Percentiles rank a stretch among this genome's conserved stretches.
phyloP scores from a whole-genome alignment of 1,140 invertebrate species.

The Hycleus phaleratus region DNA sequence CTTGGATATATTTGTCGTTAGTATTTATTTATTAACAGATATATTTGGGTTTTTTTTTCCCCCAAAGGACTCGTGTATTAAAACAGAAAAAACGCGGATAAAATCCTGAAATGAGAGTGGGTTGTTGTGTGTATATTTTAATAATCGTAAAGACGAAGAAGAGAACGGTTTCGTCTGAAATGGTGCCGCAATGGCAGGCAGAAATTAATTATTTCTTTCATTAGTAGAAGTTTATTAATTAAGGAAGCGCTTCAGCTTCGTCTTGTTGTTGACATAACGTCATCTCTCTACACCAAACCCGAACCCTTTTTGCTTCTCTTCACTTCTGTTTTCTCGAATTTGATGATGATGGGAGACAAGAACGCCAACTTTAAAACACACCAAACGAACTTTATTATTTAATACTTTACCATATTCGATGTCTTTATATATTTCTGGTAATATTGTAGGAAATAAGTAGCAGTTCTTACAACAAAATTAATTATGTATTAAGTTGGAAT shows the following conservation, averaged over 20 bases:
- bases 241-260: conserved; percentile 39
- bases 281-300: conserved; percentile 24
- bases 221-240: conserved; percentile 42
- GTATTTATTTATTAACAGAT: no score
- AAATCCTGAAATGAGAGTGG: no score
- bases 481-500: conserved; percentile 35
- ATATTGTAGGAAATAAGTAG: conserved; percentile 19
- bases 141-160: not conserved
- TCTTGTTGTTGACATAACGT: conserved; percentile 39
- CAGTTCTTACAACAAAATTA: conserved; percentile 36
- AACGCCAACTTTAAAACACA: conserved; percentile 35
- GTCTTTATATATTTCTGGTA: no score
- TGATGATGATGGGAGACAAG: conserved; percentile 31
- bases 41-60: conserved; percentile 6
- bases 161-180: conserved; percentile 23
- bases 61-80: no score
- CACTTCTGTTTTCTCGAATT: not conserved
- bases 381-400: no score
- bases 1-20: no score
- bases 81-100: no score
- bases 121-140: no score
- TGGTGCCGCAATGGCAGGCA: conserved; percentile 33
- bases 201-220: conserved; percentile 42
- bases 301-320: conserved; percentile 34
- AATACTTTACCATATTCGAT: no score